Conservation (phyloP, 2,113 vertebrate species). For the Grantiella picta region DNA sequence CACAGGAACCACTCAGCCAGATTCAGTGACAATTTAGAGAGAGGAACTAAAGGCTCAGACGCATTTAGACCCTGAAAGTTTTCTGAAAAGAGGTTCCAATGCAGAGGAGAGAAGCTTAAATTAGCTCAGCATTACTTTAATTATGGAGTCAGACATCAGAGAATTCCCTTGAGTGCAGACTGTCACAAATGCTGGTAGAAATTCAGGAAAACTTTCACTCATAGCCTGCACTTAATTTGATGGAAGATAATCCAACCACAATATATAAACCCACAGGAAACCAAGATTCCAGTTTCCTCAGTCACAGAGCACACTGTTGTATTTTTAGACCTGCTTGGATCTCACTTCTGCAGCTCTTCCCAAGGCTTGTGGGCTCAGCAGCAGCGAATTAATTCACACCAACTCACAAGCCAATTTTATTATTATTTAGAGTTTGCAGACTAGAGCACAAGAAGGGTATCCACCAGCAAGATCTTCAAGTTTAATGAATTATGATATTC, state of each 20-base stretch:
- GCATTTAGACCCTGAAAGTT: not conserved
- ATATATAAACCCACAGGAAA: not conserved
- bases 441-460: not conserved
- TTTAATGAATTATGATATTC: not conserved
- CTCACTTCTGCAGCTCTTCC: not conserved
- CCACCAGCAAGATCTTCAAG: not conserved
- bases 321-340: not conserved
- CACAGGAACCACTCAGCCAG: not conserved
- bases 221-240: not conserved
- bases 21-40: not conserved
- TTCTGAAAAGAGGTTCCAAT: not conserved
- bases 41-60: not conserved
- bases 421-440: not conserved
- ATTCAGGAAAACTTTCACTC: not conserved
- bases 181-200: not conserved
- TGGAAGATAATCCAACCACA: not conserved
- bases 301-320: not conserved
- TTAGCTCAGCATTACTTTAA: not conserved
- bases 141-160: not conserved
- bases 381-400: not conserved
- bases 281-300: not conserved
- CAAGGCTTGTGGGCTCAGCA: not conserved
- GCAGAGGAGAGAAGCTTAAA: not conserved
- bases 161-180: not conserved
- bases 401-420: not conserved